A percentile compares a stretch with the other conserved stretches of the same genome.
Conservation (phyloP, 2,888 invertebrate genomes). For the Nymphalis c-album region DNA sequence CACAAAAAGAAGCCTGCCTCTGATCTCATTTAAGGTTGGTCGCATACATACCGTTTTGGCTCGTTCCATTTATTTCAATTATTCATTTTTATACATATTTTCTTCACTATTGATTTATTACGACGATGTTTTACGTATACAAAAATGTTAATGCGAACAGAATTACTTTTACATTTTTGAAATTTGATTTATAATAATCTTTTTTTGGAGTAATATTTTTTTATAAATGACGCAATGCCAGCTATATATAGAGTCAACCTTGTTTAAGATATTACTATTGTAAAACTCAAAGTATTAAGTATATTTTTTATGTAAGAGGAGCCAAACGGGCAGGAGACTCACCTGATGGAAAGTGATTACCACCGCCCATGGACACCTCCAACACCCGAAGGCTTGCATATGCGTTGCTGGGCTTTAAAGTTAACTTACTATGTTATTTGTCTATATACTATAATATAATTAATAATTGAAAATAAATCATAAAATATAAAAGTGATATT, state of each 20-base stretch:
- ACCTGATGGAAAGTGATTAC: no score
- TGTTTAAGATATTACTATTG: no score
- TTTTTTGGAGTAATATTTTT: not conserved
- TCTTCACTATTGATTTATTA: slow-evolving; percentile 21
- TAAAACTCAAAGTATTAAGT: no score
- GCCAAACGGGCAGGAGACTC: no score
- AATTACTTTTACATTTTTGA: not conserved
- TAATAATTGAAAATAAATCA: no score
- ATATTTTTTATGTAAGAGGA: no score
- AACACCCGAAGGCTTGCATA: no score
- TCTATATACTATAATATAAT: no score
- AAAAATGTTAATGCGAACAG: not conserved
- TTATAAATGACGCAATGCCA: not conserved
- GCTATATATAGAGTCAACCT: not conserved
- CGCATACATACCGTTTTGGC: slow-evolving; percentile 20
- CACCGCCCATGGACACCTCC: no score
- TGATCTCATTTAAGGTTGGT: slow-evolving; percentile 28
- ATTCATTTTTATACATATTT: slow-evolving; percentile 12
- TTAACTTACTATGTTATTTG: no score
- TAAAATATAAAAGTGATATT: no score
- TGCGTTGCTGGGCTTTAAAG: no score
- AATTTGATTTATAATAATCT: not conserved
- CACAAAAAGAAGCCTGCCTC: slow-evolving; percentile 35
- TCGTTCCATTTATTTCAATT: slow-evolving; percentile 22
- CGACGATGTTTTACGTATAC: slow-evolving; percentile 2